Evolutionary conservation across 2,888 invertebrate genomes (phyloP), one percentile per base, ranked within the genome.

Genomic region (Lycocerus yunnanus): DNA sequence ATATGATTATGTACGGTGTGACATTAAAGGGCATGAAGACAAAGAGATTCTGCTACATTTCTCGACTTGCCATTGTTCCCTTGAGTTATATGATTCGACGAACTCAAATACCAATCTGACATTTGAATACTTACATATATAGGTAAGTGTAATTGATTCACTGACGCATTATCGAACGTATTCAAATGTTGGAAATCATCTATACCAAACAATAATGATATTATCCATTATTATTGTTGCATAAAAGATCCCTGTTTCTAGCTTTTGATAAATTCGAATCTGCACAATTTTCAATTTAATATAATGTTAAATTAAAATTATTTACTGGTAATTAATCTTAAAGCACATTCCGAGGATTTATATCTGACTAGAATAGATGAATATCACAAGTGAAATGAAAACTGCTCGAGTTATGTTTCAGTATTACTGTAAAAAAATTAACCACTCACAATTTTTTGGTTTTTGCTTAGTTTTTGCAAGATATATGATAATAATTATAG

Each of bases 1-100:
- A 72, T 73, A 73, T 73, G 73, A 76, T 70, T 73, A 68, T 61
- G 73, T 61, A 66, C 66, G 66, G 67, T 73, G 73, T 73, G 73
- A 73, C 76, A 73, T 69, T 67, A 63, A 63, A 65, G 71, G 18
- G 59, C 61, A 68, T n/a, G 16, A 68, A 60, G 61, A 63, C 61
- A 63, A 63, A 63, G 61, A 63, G 61, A 63, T 63, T 16, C 16
- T 63, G 61, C 61, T 63, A 63, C 61, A 63, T 63, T 63, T 63
- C 61, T 63, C 61, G 61, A 63, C 61, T 63, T 16, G 61, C 18
- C 20, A 63, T 63, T 63, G 61, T 63, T 63, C 20, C 61, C 61
- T 18, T 18, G 61, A 63, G 61, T 63, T 63, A 63, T 63, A 63
- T 18, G 61, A 63, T 63, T 63, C 61, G 61, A 63, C 61, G 61